Evolutionary conservation across 2,113 vertebrate genomes (phyloP).

Genomic region (Microcebus murinus): DNA sequence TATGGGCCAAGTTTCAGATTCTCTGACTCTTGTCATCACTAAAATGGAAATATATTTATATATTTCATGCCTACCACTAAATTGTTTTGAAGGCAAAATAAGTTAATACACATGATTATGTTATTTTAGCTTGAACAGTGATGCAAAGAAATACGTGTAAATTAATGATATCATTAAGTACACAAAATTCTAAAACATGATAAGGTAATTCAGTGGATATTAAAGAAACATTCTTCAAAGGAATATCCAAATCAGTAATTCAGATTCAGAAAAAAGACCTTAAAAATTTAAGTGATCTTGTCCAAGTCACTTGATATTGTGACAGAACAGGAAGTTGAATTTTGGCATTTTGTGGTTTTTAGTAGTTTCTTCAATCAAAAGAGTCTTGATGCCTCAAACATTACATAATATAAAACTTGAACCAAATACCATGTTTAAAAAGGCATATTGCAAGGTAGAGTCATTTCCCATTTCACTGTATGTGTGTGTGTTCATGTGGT

Average conservation of each 20-base stretch:
- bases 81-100: background rate
- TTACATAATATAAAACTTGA: background rate
- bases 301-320: background rate
- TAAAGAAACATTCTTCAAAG: background rate
- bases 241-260: background rate
- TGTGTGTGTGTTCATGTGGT: background rate
- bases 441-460: background rate
- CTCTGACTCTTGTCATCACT: background rate
- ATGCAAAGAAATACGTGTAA: background rate
- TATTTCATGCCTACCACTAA: background rate
- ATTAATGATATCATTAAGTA: background rate
- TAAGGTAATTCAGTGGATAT: background rate
- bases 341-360: background rate
- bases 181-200: background rate
- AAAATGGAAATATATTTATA: background rate
- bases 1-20: background rate
- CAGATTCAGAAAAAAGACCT: background rate
- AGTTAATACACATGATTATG: background rate
- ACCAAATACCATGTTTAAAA: background rate
- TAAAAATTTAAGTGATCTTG: background rate
- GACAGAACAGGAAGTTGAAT: background rate
- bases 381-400: background rate
- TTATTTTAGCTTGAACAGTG: background rate
- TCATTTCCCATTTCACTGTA: background rate
- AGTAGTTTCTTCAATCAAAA: background rate